Base-by-base conservation (phyloP, 2,797 vertebrate species). In the Propithecus deckenii region DNA sequence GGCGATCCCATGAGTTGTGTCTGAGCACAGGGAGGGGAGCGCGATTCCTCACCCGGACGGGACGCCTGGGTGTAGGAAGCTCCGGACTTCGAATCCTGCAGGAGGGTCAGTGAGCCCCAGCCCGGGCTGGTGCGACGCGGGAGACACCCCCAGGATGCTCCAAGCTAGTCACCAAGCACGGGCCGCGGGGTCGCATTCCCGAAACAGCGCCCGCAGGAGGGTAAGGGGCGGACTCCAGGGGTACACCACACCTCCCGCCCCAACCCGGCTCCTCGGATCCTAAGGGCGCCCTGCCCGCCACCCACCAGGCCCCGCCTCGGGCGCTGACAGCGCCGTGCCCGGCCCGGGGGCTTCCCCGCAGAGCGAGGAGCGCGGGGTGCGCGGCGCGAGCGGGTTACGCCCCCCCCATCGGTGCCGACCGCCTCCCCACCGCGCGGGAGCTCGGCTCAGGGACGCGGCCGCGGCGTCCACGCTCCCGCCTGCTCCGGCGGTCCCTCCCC, bases 391-490 rank as follows among this genome's bases (percentile, higher is more conserved):
- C 22, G 28, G 50, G 92, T 85, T 41, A 90, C 91, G 80, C 74
- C 85, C 89, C 86, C n/a, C 10, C 94, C 18, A 79, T 0, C 5
- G 78, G 65, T 35, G 72, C 90, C 96, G 83, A 32, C 67, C 2
- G 59, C 69, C 94, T 57, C 52, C 90, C 55, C 57, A 4, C 41
- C 52, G 17, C 35, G 87, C 67, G 2, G 41, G 43, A 75, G 79
- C 86, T 46, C 23, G 72, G 83, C 30, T 35, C 76, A 12, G 46
- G 50, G 48, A 5, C 35, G 50, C 86, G 32, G 81, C 52, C 46
- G 72, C 57, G 3, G 59, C 61, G 46, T 59, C 79, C 84, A 97
- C 97, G 91, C 96, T 89, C 75, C 63, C 41, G 69, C 35, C 30
- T 28, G 61, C 74, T 14, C 88, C 74, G 1, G 85, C 35, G 35